Conservation (phyloP, 2,888 invertebrate species). For the Gandaritis pyraliata region DNA sequence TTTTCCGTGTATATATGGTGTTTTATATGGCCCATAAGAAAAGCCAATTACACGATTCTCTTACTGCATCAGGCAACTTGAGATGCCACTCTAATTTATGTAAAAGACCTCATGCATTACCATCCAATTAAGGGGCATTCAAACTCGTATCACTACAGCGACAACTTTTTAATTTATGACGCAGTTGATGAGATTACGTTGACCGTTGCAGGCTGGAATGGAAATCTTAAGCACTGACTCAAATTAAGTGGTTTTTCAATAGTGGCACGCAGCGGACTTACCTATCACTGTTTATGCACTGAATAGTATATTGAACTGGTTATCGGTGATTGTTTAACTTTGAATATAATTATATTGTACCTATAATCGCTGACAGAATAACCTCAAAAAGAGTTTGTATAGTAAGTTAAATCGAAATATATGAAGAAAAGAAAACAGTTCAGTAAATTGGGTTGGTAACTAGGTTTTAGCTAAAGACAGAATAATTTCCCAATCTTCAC, state of each 20-base stretch:
- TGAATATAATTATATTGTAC: background rate
- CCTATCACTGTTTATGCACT: slow-evolving; percentile 1
- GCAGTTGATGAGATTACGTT: slow-evolving; percentile 18
- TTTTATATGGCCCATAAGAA: slow-evolving; percentile 1
- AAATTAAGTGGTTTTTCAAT: slow-evolving; percentile 18
- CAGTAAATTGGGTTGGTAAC: slow-evolving; percentile 8
- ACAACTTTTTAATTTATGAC: slow-evolving; percentile 28
- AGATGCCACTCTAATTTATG: slow-evolving; percentile 22
- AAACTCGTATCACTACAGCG: slow-evolving; percentile 17
- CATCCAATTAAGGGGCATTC: slow-evolving; percentile 28
- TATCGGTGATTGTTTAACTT: background rate
- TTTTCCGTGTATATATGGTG: slow-evolving; percentile 1
- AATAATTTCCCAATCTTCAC: slow-evolving; percentile 18
- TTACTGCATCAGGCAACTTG: slow-evolving; percentile 5
- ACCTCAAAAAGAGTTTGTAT: background rate
- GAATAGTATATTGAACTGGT: background rate
- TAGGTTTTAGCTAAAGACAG: slow-evolving; percentile 8
- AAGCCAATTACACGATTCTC: slow-evolving; percentile 14
- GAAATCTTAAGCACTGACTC: slow-evolving; percentile 31
- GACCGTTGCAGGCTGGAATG: slow-evolving; percentile 14
- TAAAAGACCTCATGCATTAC: slow-evolving; percentile 18
- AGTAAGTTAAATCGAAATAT: background rate
- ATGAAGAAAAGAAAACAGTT: background rate
- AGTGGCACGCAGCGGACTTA: slow-evolving; percentile 1
- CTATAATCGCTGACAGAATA: slow-evolving; percentile 2